Base-by-base conservation (phyloP, 2,888 invertebrate species). In the Palloptera scutellata region DNA sequence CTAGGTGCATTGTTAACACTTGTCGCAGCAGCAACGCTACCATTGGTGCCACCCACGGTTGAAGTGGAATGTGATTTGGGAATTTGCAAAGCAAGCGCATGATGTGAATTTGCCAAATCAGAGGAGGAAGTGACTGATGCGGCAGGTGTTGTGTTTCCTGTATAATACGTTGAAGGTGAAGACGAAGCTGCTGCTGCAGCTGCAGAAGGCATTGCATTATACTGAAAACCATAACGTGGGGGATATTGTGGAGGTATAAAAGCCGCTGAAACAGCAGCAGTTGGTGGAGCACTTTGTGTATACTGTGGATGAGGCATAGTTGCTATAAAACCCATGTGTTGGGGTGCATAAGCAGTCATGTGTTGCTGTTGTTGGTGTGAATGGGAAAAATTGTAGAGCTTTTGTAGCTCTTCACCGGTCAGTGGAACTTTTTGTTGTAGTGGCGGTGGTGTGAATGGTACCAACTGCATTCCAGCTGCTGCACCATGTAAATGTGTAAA, bases 351-450 rank as follows among this genome's bases (percentile, higher is more conserved):
- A 8, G 69, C 55, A 5, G 71, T 66, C n/a, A 45, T 60, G 1
- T 64, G 12, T 19, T 64, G 64, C 40, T 73, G 75, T 58, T 76
- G 74, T 1, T 76, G 76, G 66, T 79, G 72, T 20, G 76, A 77
- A 55, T 74, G 71, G 13, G 81, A 77, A 84, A 84, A 78, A 73
- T 76, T 81, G 43, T 85, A 85, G 10, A 85, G 75, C 12, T 84
- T 80, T 63, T 80, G 81, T 12, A 85, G 73, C 67, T 84, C 81
- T 53, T 84, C 83, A 43, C 76, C 76, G 53, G 81, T 85, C 0
- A 85, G 72, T 6, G 83, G 83, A n/a, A 79, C 74, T 63, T 84
- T 84, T 66, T 77, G 79, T 64, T 72, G 75, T 63, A 76, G 79
- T 4, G 75, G 76, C 42, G 76, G 72, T 15, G 81, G 80, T 59